Evolutionary conservation across 1,140 invertebrate genomes (phyloP), one percentile per base, ranked within the genome.

Genomic region (Solenopsis invicta): DNA sequence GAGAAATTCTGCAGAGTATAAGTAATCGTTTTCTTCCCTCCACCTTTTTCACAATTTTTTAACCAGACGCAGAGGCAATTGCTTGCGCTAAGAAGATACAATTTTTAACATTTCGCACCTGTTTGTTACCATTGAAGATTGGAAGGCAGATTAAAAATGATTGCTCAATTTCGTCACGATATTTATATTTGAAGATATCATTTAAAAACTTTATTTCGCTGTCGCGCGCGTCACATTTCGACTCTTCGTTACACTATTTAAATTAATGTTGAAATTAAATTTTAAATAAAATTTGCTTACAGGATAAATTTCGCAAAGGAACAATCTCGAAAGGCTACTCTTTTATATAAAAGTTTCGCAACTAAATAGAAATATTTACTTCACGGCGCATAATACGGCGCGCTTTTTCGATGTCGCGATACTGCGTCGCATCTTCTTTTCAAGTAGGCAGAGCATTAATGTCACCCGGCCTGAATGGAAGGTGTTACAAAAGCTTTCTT

Each of bases 1-100:
- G 71, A 72, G 88, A 82, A 89, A 82, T 89, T 84, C 69, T 75
- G 41, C n/a, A 16, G 69, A 24, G 9, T 84, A 84, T 84, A 75
- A 84, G 48, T 75, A 84, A 84, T 84, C 69, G 52, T 18, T 74
- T 18, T 13, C 37, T 10, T 16, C 9, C 8, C 61, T 34, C 37
- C 6, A 16, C 21, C 8, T 1, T 21, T 62, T 62, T 50, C 41
- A 24, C 69, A 75, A 75, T 84, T 75, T 50, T 75, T 59, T 71
- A 72, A 37, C 24, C 24, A 72, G 9, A 37, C 52, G 52, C 78
- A 8, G 21, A 50, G 37, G 41, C 64, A 34, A 45, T 71, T 69
- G 78, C 34, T 9, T 18, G 2, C 10, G 16, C 24, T 48, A 34
- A 61, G 29, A 37, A 75, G 69, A 18, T 50, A 24, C 21, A 18